Evolutionary conservation across 2,888 invertebrate species (phyloP).

Genomic region (Nymphalis urticae): DNA sequence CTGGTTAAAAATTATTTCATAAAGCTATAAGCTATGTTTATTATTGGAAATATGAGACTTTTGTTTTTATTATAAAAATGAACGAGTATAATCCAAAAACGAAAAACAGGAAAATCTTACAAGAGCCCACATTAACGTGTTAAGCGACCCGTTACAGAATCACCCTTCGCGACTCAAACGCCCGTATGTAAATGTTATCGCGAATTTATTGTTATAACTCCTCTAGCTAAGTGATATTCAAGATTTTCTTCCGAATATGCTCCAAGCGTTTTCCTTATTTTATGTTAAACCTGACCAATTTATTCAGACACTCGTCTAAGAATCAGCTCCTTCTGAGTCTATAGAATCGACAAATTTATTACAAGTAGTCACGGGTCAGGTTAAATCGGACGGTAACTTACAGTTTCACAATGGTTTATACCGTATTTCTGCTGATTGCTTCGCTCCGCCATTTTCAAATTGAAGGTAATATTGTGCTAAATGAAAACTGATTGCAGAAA

Average conservation of each 20-base stretch:
- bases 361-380: conserved; percentile 42
- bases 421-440: conserved; percentile 60
- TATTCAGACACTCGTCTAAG: conserved; percentile 40
- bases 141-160: conserved; percentile 67
- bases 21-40: too few species aligned
- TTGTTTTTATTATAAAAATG: conserved; percentile 2
- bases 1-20: too few species aligned
- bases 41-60: too few species aligned
- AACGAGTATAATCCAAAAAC: conserved; percentile 19
- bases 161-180: conserved; percentile 59
- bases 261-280: conserved; percentile 60
- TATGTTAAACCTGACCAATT: conserved; percentile 48
- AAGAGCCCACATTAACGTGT: conserved; percentile 57
- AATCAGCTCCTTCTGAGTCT: conserved; percentile 9
- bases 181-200: conserved; percentile 73
- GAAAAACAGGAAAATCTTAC: conserved; percentile 52
- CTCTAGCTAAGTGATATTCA: conserved; percentile 76
- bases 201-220: conserved; percentile 76
- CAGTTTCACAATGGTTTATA: conserved; percentile 57
- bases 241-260: conserved; percentile 69
- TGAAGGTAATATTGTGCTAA: conserved; percentile 54
- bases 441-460: conserved; percentile 54
- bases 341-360: conserved; percentile 24
- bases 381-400: conserved; percentile 44
- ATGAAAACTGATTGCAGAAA: conserved; percentile 52